Percentiles rank a stretch among this genome's conserved stretches.
These are phyloP conservation scores for Cheilosia variabilis DNA, from an alignment of 2,888 invertebrate genomes.

Conservation along the genomic window DNA sequence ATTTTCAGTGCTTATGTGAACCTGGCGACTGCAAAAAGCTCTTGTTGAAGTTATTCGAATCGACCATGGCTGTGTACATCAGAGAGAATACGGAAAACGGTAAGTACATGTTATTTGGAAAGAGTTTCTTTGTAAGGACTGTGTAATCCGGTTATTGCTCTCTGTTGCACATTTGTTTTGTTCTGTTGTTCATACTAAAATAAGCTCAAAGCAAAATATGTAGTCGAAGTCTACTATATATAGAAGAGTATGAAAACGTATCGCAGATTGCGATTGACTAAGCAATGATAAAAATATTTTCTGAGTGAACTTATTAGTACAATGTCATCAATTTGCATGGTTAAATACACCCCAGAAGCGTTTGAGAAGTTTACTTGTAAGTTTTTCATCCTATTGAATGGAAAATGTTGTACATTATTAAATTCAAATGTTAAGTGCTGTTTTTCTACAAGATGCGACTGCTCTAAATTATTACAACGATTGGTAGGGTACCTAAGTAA, in stretches of 20 bases:
- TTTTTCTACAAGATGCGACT: too few relatives aligned
- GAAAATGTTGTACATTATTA: not conserved
- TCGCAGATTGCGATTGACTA: conserved; percentile 12
- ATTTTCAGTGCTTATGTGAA: conserved; percentile 79
- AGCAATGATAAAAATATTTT: conserved; percentile 8
- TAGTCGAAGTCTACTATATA: not conserved
- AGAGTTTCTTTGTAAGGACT: not conserved
- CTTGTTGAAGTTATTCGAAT: conserved; percentile 82
- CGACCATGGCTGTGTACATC: conserved; percentile 81
- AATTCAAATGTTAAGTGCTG: too few relatives aligned
- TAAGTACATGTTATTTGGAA: conserved; percentile 77
- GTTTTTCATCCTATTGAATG: not conserved
- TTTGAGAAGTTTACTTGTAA: conserved; percentile 9
- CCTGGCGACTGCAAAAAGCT: conserved; percentile 81
- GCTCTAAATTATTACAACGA: too few relatives aligned
- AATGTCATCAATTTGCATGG: conserved; percentile 15
- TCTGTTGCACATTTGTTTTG: conserved; percentile 17
- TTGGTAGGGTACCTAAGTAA: too few relatives aligned
- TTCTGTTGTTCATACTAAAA: not conserved
- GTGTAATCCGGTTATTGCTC: conserved; percentile 57
- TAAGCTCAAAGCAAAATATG: not conserved
- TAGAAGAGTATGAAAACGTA: not conserved
- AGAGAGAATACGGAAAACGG: conserved; percentile 81
- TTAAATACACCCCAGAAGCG: conserved; percentile 4
- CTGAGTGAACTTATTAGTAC: conserved; percentile 5